These are phyloP conservation scores for Pachypanchax playfairii DNA, from an alignment of 2,113 vertebrate species.

Conservation along the genomic window DNA sequence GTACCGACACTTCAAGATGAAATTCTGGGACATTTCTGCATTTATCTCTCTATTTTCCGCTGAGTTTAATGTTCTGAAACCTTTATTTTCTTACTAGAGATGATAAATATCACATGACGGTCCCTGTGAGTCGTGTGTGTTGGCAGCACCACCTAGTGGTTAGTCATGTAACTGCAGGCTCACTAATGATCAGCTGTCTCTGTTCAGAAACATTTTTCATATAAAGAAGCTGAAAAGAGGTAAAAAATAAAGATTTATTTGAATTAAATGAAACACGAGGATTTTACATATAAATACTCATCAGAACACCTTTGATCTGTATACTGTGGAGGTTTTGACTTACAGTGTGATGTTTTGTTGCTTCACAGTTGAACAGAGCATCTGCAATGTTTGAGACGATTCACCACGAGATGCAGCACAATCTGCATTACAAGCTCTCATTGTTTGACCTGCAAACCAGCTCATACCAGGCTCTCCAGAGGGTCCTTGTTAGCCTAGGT, in stretches of 20 bases:
- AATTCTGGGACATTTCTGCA: too few species aligned
- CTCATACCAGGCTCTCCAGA: slow-evolving; percentile 94
- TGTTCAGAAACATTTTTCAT: not conserved
- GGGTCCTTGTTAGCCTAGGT: slow-evolving; percentile 94
- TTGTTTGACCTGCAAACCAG: slow-evolving; percentile 95
- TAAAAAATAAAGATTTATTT: too few species aligned
- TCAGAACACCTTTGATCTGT: too few species aligned
- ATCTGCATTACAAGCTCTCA: slow-evolving; percentile 91
- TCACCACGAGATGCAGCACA: slow-evolving; percentile 90
- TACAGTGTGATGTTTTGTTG: slow-evolving; percentile 2
- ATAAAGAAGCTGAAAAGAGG: too few species aligned
- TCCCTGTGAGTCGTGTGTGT: too few species aligned
- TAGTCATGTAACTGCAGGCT: not conserved
- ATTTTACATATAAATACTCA: too few species aligned
- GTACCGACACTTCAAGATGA: too few species aligned
- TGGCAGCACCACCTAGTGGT: slow-evolving; percentile 38
- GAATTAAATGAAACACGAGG: too few species aligned
- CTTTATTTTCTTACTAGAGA: too few species aligned
- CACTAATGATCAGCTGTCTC: not conserved
- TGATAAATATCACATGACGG: too few species aligned
- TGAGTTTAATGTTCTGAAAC: too few species aligned
- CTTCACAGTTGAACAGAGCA: slow-evolving; percentile 87
- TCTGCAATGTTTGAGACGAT: slow-evolving; percentile 91
- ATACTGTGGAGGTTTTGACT: not conserved
- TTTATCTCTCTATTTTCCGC: too few species aligned